Percentiles rank a stretch among this genome's conserved stretches.
phyloP scores from a whole-genome alignment of 2,888 invertebrate species.

The Napeogenes inachia region DNA sequence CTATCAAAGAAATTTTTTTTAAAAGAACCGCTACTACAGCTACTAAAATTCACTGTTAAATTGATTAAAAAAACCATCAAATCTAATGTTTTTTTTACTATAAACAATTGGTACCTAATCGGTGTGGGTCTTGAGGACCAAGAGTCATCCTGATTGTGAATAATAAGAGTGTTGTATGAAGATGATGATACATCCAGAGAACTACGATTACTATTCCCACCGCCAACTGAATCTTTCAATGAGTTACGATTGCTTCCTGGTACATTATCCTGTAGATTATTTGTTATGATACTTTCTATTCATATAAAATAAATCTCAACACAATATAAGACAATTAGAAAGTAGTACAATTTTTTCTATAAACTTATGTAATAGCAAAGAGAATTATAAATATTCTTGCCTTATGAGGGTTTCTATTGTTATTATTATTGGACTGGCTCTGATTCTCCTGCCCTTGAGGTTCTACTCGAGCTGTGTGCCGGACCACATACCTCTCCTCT shows the following conservation, averaged over 20 bases:
- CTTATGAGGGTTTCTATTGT: conserved; percentile 78
- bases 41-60: background rate
- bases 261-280: conserved; percentile 53
- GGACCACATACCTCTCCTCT: conserved; percentile 89
- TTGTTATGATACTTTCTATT: background rate
- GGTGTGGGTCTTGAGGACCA: conserved; percentile 79
- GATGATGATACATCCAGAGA: conserved; percentile 86
- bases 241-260: conserved; percentile 81
- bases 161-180: conserved; percentile 89
- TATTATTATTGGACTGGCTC: conserved; percentile 65
- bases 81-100: background rate
- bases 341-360: too few species aligned
- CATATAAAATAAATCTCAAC: too few species aligned
- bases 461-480: conserved; percentile 90
- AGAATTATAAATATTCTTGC: conserved; percentile 41
- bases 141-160: conserved; percentile 86
- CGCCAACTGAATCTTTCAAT: conserved; percentile 76
- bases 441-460: conserved; percentile 94
- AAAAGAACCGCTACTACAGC: background rate
- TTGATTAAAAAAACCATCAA: background rate
- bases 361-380: too few species aligned
- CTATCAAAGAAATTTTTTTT: conserved; percentile 35
- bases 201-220: conserved; percentile 78
- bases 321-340: too few species aligned
- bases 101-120: conserved; percentile 48